Conservation (phyloP, 64 coral and sea anemone species). For the Exaiptasia diaphana region DNA sequence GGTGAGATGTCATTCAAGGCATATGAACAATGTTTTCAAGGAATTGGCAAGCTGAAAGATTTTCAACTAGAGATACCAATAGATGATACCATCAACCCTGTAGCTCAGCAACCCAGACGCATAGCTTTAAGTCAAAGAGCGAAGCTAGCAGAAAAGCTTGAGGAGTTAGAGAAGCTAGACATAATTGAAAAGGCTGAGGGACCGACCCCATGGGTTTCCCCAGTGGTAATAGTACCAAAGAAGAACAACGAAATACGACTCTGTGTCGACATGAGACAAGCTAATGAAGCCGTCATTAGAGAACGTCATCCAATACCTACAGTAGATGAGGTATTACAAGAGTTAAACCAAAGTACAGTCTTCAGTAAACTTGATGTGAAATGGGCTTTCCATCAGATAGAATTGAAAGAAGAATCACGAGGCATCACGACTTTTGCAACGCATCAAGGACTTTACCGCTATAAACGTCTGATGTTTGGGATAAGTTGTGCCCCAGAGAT, state of each 20-base stretch:
- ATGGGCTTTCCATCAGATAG: constrained; percentile 19
- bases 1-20: not conserved
- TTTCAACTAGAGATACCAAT: constrained; percentile 10
- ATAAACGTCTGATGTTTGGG: constrained; percentile 20
- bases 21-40: not conserved
- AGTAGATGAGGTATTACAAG: constrained; percentile 10
- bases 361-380: constrained; percentile 12
- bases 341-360: constrained; percentile 8
- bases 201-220: constrained; percentile 4
- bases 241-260: not conserved
- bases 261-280: constrained; percentile 43
- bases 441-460: not conserved
- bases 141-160: not conserved
- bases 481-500: constrained; percentile 23
- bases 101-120: not conserved
- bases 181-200: constrained; percentile 9
- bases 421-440: constrained; percentile 31
- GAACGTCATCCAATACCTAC: constrained; percentile 4
- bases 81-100: not conserved
- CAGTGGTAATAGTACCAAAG: constrained; percentile 8
- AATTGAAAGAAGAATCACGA: constrained; percentile 20
- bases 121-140: constrained; percentile 1
- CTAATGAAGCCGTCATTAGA: not conserved
- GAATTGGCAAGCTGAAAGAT: constrained; percentile 28
- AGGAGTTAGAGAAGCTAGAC: not conserved